Percentiles rank a stretch among this genome's conserved stretches.
phyloP scores from a whole-genome alignment of 1,140 invertebrate species.

The Odontomachus brunneus region DNA sequence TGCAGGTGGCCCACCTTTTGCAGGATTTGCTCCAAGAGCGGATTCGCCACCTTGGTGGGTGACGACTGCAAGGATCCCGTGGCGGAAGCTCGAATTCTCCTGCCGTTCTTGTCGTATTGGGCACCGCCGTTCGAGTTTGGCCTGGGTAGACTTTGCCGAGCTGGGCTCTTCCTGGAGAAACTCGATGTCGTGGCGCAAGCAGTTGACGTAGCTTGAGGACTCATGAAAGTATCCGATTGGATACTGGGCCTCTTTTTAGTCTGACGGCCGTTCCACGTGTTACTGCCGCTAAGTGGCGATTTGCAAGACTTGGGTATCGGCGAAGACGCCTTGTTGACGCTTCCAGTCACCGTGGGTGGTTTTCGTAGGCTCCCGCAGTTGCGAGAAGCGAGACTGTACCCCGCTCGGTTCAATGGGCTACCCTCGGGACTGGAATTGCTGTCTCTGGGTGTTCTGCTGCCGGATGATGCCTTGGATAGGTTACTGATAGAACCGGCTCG shows the following conservation, averaged over 20 bases:
- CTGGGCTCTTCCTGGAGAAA: slow-evolving; percentile 88
- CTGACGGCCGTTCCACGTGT: slow-evolving; percentile 90
- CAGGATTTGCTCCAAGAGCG: slow-evolving; percentile 90
- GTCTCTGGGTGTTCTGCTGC: slow-evolving; percentile 79
- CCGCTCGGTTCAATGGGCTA: slow-evolving; percentile 78
- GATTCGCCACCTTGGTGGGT: slow-evolving; percentile 87
- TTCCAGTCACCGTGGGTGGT: slow-evolving; percentile 83
- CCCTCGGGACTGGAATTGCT: slow-evolving; percentile 82
- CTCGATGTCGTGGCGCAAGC: slow-evolving; percentile 81
- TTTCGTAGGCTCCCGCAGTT: slow-evolving; percentile 76
- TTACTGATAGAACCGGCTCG: slow-evolving; percentile 86
- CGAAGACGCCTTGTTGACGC: slow-evolving; percentile 81
- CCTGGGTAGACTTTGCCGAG: slow-evolving; percentile 87
- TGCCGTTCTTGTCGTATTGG: slow-evolving; percentile 86
- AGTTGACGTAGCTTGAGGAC: slow-evolving; percentile 79
- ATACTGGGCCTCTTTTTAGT: slow-evolving; percentile 87
- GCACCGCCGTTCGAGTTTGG: slow-evolving; percentile 81
- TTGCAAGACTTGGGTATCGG: slow-evolving; percentile 63
- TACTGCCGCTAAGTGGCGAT: slow-evolving; percentile 83
- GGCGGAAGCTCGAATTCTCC: slow-evolving; percentile 82
- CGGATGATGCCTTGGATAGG: slow-evolving; percentile 82
- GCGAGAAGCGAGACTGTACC: slow-evolving; percentile 54
- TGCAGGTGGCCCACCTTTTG: slow-evolving; percentile 89
- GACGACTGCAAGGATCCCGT: slow-evolving; percentile 87
- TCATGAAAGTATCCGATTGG: slow-evolving; percentile 88